A percentile compares a stretch with the other conserved stretches of the same genome.
phyloP scores from a whole-genome alignment of 2,888 invertebrate species.

The Drosophila falleni region DNA sequence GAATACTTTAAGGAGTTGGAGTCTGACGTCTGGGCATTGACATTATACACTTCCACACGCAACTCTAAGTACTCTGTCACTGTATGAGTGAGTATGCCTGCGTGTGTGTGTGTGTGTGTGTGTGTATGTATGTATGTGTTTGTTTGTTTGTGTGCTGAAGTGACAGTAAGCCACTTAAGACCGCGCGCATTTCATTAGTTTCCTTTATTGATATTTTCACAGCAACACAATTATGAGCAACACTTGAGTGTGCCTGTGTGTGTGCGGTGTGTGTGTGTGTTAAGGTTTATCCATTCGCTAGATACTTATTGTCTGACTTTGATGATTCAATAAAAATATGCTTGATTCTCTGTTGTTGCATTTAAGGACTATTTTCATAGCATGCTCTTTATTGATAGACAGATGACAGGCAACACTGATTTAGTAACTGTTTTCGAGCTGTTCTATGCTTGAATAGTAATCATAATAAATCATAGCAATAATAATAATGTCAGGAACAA shows the following conservation, averaged over 20 bases:
- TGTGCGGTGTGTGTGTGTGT: conserved; percentile 27
- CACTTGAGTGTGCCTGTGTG: conserved; percentile 15
- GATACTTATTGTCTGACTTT: conserved; percentile 51
- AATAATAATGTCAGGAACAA: not conserved
- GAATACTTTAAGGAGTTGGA: conserved; percentile 25
- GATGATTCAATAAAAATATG: conserved; percentile 66
- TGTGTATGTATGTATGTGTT: conserved; percentile 22
- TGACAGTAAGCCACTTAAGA: conserved; percentile 80
- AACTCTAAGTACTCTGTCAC: conserved; percentile 34
- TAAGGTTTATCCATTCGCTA: conserved; percentile 25
- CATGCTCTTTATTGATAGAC: conserved; percentile 22
- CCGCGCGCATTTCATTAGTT: conserved; percentile 79
- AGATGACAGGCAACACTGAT: conserved; percentile 13
- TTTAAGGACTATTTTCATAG: conserved; percentile 32
- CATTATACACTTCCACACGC: conserved; percentile 53
- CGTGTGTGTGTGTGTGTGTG: not conserved
- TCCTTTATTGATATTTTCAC: conserved; percentile 80
- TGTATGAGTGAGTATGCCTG: conserved; percentile 22
- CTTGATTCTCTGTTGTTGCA: conserved; percentile 43
- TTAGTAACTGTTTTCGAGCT: conserved; percentile 7
- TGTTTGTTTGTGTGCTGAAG: conserved; percentile 60
- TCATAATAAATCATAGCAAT: not conserved
- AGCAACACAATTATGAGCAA: conserved; percentile 76
- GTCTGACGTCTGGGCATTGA: conserved; percentile 64
- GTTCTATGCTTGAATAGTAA: conserved; percentile 4